These are phyloP conservation scores for Sphenopsis melanotis DNA, from an alignment of 2,797 vertebrate species.

Conservation along the genomic window DNA sequence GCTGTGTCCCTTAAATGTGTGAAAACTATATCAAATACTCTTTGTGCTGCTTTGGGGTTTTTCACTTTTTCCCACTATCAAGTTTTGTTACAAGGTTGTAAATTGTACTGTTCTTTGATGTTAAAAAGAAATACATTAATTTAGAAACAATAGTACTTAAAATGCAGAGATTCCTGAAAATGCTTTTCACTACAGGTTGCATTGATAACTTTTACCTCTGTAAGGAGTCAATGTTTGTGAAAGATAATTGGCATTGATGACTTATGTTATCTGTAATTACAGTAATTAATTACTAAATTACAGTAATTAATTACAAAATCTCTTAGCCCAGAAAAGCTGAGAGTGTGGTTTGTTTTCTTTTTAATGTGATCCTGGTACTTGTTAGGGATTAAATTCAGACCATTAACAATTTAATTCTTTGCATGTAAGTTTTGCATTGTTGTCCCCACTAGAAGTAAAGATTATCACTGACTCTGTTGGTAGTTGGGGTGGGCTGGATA, in stretches of 20 bases:
- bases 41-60: background rate
- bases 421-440: background rate
- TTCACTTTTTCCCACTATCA: background rate
- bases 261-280: background rate
- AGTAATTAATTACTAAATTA: background rate
- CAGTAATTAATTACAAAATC: background rate
- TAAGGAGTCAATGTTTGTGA: background rate
- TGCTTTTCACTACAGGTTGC: background rate
- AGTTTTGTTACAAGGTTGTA: background rate
- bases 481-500: background rate
- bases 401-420: background rate
- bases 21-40: fast-evolving
- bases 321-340: background rate
- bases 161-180: background rate
- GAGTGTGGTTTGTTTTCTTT: background rate
- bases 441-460: background rate
- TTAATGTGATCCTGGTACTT: background rate
- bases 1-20: background rate
- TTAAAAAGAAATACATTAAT: background rate
- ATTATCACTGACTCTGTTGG: background rate
- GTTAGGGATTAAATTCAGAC: background rate
- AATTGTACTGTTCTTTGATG: background rate
- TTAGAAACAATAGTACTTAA: background rate
- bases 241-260: background rate
- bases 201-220: background rate